These are phyloP conservation scores for Palythoa heliodiscus DNA, from an alignment of 92 coral and sea anemone genomes.

Conservation along the genomic window DNA sequence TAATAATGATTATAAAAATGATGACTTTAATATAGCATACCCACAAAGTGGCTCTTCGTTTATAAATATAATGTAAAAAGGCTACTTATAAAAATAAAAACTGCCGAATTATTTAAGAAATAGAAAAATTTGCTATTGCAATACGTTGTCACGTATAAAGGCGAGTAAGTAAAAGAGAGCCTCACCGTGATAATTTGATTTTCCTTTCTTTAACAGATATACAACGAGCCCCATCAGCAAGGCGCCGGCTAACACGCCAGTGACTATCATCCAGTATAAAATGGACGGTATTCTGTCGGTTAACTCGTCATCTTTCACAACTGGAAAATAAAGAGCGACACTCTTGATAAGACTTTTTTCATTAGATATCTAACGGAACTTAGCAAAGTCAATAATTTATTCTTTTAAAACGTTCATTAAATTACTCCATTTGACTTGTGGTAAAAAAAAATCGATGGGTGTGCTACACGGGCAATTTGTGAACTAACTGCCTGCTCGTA, in stretches of 20 bases:
- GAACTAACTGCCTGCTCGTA: too few relatives aligned
- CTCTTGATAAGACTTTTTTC: not conserved
- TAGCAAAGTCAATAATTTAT: not conserved
- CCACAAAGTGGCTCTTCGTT: too few relatives aligned
- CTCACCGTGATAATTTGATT: constrained; percentile 1
- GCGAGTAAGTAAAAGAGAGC: not conserved
- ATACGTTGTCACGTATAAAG: not conserved
- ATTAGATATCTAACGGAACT: not conserved
- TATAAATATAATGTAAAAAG: too few relatives aligned
- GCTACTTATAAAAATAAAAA: not conserved
- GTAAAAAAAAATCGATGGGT: not conserved
- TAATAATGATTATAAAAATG: too few relatives aligned
- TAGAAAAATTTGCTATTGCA: not conserved
- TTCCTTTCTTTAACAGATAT: constrained; percentile 15
- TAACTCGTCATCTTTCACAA: not conserved
- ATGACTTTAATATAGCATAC: too few relatives aligned
- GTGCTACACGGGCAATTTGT: too few relatives aligned
- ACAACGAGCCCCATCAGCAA: constrained; percentile 27
- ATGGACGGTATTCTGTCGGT: not conserved
- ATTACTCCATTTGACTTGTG: too few relatives aligned
- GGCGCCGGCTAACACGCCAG: constrained; percentile 27
- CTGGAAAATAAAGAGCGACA: not conserved
- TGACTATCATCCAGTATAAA: constrained; percentile 33
- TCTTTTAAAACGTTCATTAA: too few relatives aligned
- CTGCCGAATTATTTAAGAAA: not conserved